Base-by-base conservation (phyloP, 2,797 vertebrate species). In the Smutsia gigantea region DNA sequence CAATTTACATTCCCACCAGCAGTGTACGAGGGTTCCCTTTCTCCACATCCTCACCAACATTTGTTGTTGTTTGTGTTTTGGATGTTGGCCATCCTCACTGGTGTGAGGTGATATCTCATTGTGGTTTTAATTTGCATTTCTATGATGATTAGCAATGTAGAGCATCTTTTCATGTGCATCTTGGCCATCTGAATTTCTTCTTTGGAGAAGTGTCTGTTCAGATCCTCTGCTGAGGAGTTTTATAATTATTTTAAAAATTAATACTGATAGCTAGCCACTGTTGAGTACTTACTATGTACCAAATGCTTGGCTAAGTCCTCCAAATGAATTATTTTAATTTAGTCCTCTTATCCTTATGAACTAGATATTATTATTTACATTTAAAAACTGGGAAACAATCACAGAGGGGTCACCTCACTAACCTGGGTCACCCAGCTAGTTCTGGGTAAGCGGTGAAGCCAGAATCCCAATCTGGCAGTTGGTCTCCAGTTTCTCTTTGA, bases 241-340 rank as follows among this genome's bases (percentile, higher is more conserved):
- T 46, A 46, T 46, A 46, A 27, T 51, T 59, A 61, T 27, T 63
- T 82, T 59, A 19, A 15, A 72, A 77, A 7, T 37, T 8, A 93
- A 15, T 77, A 72, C 17, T 83, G 55, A 46, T 53, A 31, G 19
- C 81, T 81, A 78, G n/a, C 7, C 42, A n/a, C 69, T 39, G 34
- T 15, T n/a, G 55, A 46, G 63, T 63, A 37, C 37, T 95, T 29
- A 42, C 21, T 85, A 1, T 15, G 7, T 82, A 57, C 42, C 57
- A 77, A 66, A 46, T 53, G 42, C 42, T 68, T 66, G n/a, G 49
- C 31, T 61, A 12, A 55, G 34, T 42, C 23, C 72, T 77, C 68
- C 49, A 69, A 75, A 42, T 61, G 55, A 83, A 55, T 61, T 84
- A n/a, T 84, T 95, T 66, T 63, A 64, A 96, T 90, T 64, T 61